Conservation (phyloP, 1,140 invertebrate genomes). For the Trachelipus rathkii region DNA sequence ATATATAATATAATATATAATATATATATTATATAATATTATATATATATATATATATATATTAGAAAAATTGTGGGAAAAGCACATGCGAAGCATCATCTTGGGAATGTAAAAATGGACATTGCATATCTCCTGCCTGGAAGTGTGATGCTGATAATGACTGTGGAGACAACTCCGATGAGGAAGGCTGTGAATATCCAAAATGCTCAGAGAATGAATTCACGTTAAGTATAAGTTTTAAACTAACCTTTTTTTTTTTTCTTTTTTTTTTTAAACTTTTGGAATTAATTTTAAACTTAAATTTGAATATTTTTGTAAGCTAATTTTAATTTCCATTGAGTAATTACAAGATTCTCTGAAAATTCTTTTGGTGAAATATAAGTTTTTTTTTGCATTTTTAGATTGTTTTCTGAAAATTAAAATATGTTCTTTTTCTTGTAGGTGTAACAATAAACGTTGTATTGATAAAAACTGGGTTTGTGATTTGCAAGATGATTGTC, state of each 20-base stretch:
- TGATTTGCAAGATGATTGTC: conserved; percentile 66
- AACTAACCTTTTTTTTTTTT: too few species aligned
- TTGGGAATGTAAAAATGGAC: conserved; percentile 61
- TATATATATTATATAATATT: conserved; percentile 21
- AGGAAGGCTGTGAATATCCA: conserved; percentile 60
- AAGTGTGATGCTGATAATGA: conserved; percentile 77
- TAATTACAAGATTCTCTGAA: too few species aligned
- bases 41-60: conserved; percentile 7
- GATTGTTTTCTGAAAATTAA: too few species aligned
- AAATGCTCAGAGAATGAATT: conserved; percentile 46
- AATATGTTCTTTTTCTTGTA: conserved; percentile 49
- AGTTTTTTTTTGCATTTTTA: too few species aligned
- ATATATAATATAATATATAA: conserved; percentile 5
- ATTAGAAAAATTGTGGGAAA: conserved; percentile 33
- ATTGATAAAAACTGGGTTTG: conserved; percentile 68
- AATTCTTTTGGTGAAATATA: too few species aligned
- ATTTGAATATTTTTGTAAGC: too few species aligned
- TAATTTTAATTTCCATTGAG: too few species aligned
- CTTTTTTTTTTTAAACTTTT: too few species aligned
- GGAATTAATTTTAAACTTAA: too few species aligned
- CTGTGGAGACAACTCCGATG: conserved; percentile 76
- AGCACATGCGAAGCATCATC: conserved; percentile 31
- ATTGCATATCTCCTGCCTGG: conserved; percentile 78
- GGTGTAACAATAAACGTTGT: conserved; percentile 61
- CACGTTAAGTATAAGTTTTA: conserved; percentile 27